Evolutionary conservation across 2,797 vertebrate species (phyloP).

Genomic region (Avahi laniger): DNA sequence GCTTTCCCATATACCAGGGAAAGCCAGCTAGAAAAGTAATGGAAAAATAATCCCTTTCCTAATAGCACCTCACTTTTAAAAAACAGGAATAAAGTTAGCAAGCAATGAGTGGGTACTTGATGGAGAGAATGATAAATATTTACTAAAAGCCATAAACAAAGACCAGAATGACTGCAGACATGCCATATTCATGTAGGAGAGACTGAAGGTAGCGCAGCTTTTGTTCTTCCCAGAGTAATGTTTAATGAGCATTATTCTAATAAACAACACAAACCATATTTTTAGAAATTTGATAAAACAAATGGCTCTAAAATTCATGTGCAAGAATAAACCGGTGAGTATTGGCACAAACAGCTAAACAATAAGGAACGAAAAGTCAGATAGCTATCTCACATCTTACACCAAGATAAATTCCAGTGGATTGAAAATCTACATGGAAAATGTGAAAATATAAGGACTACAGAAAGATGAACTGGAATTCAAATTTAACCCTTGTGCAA

Average conservation of each 20-base stretch:
- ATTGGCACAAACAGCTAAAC: background rate
- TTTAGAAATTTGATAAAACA: background rate
- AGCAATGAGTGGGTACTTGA: background rate
- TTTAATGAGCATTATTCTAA: background rate
- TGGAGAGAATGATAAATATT: background rate
- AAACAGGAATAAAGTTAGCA: background rate
- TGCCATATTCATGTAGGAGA: background rate
- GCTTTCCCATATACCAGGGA: background rate
- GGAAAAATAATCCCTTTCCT: background rate
- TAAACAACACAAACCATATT: background rate
- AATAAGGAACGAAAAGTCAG: background rate
- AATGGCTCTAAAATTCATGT: background rate
- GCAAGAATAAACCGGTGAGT: background rate
- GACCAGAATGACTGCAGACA: too few relatives aligned
- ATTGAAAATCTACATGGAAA: background rate
- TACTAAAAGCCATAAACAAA: background rate
- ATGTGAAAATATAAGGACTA: background rate
- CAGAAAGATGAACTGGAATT: background rate
- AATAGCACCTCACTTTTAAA: background rate
- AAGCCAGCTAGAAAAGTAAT: background rate
- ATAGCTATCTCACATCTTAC: background rate
- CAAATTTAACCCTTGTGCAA: background rate
- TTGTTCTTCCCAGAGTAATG: background rate
- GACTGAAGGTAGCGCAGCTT: background rate
- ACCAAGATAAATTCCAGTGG: background rate